Evolutionary conservation across 2,113 vertebrate species (phyloP).

Genomic region (Dromiciops gliroides): DNA sequence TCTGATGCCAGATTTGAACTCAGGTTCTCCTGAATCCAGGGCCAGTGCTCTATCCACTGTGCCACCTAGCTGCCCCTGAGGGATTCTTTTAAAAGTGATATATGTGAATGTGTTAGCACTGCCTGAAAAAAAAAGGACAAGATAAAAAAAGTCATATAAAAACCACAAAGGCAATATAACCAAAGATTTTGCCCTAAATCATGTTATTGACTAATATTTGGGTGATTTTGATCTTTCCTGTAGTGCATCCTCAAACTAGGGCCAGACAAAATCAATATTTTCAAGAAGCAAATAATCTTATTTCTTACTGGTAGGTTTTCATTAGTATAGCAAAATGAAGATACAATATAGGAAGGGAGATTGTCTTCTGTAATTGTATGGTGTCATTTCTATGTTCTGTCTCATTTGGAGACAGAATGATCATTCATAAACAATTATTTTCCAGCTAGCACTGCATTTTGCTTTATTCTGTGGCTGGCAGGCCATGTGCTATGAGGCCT

Average conservation of each 20-base stretch:
- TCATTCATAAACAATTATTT: constrained; percentile 1
- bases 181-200: background rate
- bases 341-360: constrained; percentile 1
- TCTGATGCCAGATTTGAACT: too few relatives aligned
- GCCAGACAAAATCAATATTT: constrained; percentile 21
- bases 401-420: background rate
- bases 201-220: background rate
- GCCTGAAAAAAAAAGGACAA: background rate
- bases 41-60: too few relatives aligned
- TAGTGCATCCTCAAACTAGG: constrained; percentile 21
- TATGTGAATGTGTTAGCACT: background rate
- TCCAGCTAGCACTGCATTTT: constrained; percentile 35
- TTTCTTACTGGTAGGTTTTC: background rate
- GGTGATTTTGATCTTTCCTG: background rate
- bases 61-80: too few relatives aligned
- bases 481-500: constrained; percentile 9
- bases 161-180: background rate
- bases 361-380: background rate
- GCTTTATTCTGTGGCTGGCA: constrained; percentile 52
- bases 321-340: background rate
- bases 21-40: too few relatives aligned
- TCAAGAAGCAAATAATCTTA: background rate
- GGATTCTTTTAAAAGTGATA: background rate
- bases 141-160: background rate
- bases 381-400: constrained; percentile 10